These are phyloP conservation scores for Lepus townsendii DNA, from an alignment of 2,797 vertebrate species.

Conservation along the genomic window DNA sequence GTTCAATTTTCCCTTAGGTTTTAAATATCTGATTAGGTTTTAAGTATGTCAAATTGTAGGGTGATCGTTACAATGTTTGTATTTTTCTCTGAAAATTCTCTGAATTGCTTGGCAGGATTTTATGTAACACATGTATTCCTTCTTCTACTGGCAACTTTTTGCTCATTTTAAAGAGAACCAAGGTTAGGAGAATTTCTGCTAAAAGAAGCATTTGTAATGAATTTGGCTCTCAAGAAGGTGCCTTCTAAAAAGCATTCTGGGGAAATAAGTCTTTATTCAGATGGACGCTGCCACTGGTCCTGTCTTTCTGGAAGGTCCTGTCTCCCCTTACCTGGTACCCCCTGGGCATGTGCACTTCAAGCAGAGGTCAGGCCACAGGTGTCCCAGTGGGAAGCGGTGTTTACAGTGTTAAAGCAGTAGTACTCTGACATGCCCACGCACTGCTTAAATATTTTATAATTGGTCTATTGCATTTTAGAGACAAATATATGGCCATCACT, in stretches of 20 bases:
- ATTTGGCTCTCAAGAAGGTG: slow-evolving; percentile 66
- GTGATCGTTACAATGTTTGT: slow-evolving; percentile 59
- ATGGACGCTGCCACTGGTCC: slow-evolving; percentile 44
- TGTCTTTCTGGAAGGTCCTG: slow-evolving; percentile 63
- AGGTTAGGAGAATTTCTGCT: slow-evolving; percentile 75
- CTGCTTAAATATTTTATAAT: slow-evolving; percentile 69
- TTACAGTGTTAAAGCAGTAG: neutral
- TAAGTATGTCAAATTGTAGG: neutral
- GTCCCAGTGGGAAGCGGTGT: slow-evolving; percentile 61
- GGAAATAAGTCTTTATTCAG: slow-evolving; percentile 86
- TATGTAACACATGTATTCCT: slow-evolving; percentile 49
- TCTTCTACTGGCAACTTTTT: slow-evolving; percentile 57
- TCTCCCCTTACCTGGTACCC: slow-evolving; percentile 73
- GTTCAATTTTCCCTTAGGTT: neutral
- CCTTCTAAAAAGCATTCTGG: slow-evolving; percentile 77
- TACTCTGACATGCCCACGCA: slow-evolving; percentile 34
- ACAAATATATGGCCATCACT: slow-evolving; percentile 15
- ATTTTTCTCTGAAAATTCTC: slow-evolving; percentile 43
- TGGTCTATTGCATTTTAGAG: slow-evolving; percentile 65
- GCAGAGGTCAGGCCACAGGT: slow-evolving; percentile 70
- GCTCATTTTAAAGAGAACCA: slow-evolving; percentile 75
- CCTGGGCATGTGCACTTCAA: slow-evolving; percentile 62
- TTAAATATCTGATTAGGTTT: slow-evolving; percentile 48
- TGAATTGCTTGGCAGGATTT: slow-evolving; percentile 68
- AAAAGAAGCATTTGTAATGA: slow-evolving; percentile 77